Evolutionary conservation across 2,113 vertebrate genomes (phyloP), one percentile per base, ranked within the genome.

Genomic region (Cyprinus carpio): DNA sequence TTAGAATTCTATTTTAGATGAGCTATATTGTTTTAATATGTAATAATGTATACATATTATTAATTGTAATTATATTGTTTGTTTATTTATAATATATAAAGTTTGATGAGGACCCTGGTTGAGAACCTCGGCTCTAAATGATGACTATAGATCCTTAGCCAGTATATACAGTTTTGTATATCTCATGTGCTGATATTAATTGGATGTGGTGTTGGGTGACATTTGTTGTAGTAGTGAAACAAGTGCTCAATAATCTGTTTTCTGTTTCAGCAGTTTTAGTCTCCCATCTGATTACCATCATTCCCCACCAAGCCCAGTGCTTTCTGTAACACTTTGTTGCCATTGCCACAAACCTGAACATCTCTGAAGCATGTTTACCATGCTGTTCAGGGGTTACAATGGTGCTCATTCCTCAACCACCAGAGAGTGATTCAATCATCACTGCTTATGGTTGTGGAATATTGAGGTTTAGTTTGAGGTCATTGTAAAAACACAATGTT

Each of bases 201-300:
- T 80, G n/a, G 54, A 80, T 15, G 40, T 27, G 34, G 23, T 64
- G 13, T 10, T 60, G 20, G 8, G 20, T 60, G 20, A 54, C 16
- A n/a, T 0, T 10, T 60, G 23, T 60, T 40, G 8, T 27, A 64
- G 56, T 80, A 64, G 13, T 62, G 6, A 64, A 40, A 64, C 62
- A 43, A 27, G 40, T 80, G 37, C 31, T 16, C 25, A 56, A n/a
- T 62, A 13, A 60, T 80, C 43, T 7, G 8, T 64, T 40, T 79
- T 23, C 11, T 58, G 11, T 78, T 78, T 64, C 78, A 80, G 58
- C n/a, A 43, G 15, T 64, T 80, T 80, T 64, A 80, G 37, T 80
- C 34, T 64, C 58, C 37, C 13, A 6, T 80, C 37, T 43, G 37
- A 64, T 46, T 46, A 27, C 58, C 58, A 80, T 81, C 16, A 46